phyloP scores from a whole-genome alignment of 1,140 invertebrate species.

The Apocrypta bakeri region DNA sequence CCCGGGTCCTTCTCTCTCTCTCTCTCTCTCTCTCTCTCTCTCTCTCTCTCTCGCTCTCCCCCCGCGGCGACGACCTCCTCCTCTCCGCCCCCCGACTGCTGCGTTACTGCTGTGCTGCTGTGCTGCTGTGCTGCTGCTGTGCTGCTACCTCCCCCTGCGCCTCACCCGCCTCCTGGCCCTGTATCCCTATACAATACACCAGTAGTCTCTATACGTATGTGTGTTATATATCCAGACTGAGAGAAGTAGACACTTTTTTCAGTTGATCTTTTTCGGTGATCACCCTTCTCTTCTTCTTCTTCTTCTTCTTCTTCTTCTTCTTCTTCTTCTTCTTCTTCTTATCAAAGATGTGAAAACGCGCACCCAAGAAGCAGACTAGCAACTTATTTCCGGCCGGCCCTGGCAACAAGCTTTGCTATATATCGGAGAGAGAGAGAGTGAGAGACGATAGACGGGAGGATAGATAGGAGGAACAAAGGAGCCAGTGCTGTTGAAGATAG shows the following conservation, averaged over 20 bases:
- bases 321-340: not conserved
- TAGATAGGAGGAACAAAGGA: not conserved
- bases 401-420: constrained; percentile 46
- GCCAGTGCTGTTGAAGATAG: not conserved
- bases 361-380: not conserved
- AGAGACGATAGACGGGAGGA: too few species aligned
- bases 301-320: not conserved
- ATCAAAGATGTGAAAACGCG: too few species aligned
- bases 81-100: constrained; percentile 2
- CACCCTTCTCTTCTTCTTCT: not conserved
- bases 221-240: too few species aligned
- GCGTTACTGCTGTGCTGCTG: too few species aligned
- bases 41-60: constrained; percentile 13
- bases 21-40: constrained; percentile 34
- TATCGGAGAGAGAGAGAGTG: not conserved
- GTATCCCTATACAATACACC: too few species aligned
- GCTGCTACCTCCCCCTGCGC: not conserved
- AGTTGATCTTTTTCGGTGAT: not conserved
- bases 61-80: constrained; percentile 5
- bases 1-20: constrained; percentile 62
- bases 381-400: constrained; percentile 57
- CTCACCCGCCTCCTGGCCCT: not conserved
- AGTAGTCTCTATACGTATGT: too few species aligned
- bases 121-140: not conserved
- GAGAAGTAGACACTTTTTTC: not conserved